Evolutionary conservation across 2,113 vertebrate species (phyloP), one percentile per base, ranked within the genome.

Genomic region (Poeciliopsis turrubarensis): DNA sequence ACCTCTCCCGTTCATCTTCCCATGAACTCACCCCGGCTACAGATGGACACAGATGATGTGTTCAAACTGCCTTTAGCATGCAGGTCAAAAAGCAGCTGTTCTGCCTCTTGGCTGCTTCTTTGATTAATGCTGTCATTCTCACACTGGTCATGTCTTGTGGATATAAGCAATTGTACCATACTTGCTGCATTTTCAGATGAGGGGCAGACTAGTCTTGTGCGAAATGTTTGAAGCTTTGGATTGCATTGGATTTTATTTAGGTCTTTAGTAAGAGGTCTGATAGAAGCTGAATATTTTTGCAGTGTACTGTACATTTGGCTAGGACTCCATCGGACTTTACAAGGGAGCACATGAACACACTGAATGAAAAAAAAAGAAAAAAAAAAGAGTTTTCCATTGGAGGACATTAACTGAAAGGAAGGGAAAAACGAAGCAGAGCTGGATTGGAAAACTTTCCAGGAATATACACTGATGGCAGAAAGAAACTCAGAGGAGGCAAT

Each of bases 261-360:
- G 17, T 17, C 17, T 47, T 5, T 44, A 17, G 41, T 54, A 54
- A 54, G 22, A 7, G 17, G 17, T 19, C 2, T 44, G 34, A 37
- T n/a, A 57, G 9, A 57, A 9, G 51, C 3, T 25, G 51, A 57
- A 57, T 57, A 57, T 57, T 57, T 57, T 57, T 57, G 22, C 51
- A 57, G 5, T 57, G 51, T 10, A n/a, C 51, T 41, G 12, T 41
- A 70, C 25, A 31, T 4, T 26, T 66, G 10, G 0, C 34, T n/a
- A 61, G 27, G 22, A 75, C 41, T 82, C 66, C 60, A 72, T 54
- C 63, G 89, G 81, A 95, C 91, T 93, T 77, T 87, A 94, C 87
- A 92, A 94, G 30, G 68, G 73, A 85, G 62, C 79, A 92, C 87
- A 87, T 3, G 65, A 72, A 95, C 73, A 89, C 86, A 91, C 85